Evolutionary conservation across 2,113 vertebrate species (phyloP).

Genomic region (Menidia beryllina): DNA sequence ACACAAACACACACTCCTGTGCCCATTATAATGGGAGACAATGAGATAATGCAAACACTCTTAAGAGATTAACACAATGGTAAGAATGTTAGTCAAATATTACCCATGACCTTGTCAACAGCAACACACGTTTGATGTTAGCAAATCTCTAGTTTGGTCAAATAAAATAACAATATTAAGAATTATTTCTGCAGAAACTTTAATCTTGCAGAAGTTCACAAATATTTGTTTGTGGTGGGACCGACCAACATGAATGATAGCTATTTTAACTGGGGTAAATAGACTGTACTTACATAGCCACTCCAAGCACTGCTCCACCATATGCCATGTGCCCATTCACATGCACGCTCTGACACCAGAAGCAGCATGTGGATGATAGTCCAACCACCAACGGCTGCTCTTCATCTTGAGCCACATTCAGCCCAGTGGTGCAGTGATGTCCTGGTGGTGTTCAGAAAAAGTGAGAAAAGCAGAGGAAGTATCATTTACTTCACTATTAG

Average conservation of each 20-base stretch:
- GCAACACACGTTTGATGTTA: background rate
- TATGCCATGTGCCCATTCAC: no score
- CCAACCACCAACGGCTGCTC: no score
- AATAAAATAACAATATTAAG: background rate
- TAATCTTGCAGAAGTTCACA: background rate
- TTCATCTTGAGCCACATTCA: no score
- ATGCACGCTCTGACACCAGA: no score
- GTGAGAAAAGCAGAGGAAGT: constrained; percentile 16
- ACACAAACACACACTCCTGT: constrained; percentile 55
- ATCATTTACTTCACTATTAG: constrained; percentile 48
- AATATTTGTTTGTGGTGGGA: constrained; percentile 26
- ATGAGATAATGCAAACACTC: constrained; percentile 2
- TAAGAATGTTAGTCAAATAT: background rate
- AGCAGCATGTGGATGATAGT: no score
- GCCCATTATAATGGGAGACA: constrained; percentile 26
- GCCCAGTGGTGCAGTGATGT: constrained; percentile 34
- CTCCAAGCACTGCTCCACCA: no score
- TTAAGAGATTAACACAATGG: constrained; percentile 2
- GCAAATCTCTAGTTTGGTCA: background rate
- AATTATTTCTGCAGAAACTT: background rate
- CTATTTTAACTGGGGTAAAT: no score
- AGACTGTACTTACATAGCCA: no score
- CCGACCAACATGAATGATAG: constrained; percentile 34
- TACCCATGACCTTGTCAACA: background rate
- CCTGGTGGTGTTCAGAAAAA: constrained; percentile 43